A percentile compares a stretch with the other conserved stretches of the same genome.
Conservation (phyloP, 2,888 invertebrate genomes). For the Ormia ochracea region DNA sequence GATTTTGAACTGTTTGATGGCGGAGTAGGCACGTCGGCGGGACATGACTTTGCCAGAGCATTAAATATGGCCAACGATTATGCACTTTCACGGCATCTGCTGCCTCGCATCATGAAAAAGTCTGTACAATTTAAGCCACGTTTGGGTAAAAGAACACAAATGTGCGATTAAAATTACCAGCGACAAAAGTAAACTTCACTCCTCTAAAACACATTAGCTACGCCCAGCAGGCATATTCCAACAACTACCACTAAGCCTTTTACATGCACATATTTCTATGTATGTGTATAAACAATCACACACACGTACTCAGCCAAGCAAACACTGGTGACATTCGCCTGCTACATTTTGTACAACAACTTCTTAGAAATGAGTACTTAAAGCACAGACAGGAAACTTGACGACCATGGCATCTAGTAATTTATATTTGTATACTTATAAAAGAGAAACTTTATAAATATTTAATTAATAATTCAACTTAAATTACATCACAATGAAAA, state of each 20-base stretch:
- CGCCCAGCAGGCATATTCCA: neutral
- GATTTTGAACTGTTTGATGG: conserved; percentile 70
- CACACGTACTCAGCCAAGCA: neutral
- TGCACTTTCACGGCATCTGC: conserved; percentile 75
- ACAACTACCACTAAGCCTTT: conserved; percentile 2
- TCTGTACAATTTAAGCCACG: conserved; percentile 77
- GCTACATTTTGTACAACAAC: neutral
- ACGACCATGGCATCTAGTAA: conserved; percentile 1
- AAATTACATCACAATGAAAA: neutral
- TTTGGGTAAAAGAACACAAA: conserved; percentile 75
- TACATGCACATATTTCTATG: neutral
- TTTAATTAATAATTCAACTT: neutral
- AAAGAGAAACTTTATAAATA: neutral
- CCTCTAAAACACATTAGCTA: conserved; percentile 1
- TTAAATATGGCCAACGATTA: conserved; percentile 60
- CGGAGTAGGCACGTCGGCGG: conserved; percentile 11
- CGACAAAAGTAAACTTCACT: neutral
- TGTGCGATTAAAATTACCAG: conserved; percentile 50
- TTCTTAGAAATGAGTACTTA: neutral
- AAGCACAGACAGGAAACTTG: neutral
- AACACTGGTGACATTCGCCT: conserved; percentile 1
- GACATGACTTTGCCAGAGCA: conserved; percentile 50
- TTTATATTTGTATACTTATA: neutral
- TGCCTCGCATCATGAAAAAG: conserved; percentile 78
- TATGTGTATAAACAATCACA: neutral